Evolutionary conservation across 2,797 vertebrate species (phyloP).

Genomic region (Melopsittacus undulatus): DNA sequence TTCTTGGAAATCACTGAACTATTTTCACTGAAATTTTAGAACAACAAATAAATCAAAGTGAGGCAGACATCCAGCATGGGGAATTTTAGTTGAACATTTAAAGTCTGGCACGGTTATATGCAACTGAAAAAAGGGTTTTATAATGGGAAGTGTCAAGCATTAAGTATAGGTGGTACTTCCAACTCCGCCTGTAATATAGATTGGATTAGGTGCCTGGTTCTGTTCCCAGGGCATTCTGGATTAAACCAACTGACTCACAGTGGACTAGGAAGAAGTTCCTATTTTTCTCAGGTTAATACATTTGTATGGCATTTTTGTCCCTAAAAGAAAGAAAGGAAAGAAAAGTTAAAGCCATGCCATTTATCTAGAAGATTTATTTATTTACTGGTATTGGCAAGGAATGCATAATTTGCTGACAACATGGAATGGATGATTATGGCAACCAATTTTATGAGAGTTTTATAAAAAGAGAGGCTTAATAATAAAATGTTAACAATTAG

Average conservation of each 20-base stretch:
- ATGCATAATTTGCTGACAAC: slow-evolving; percentile 41
- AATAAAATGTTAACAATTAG: slow-evolving; percentile 64
- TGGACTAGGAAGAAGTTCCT: not conserved
- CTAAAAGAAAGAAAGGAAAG: not conserved
- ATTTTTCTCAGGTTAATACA: slow-evolving; percentile 5
- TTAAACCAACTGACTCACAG: not conserved
- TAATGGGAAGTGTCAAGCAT: slow-evolving; percentile 59
- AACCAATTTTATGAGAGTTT: slow-evolving; percentile 36
- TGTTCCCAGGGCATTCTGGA: slow-evolving; percentile 3
- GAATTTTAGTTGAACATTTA: slow-evolving; percentile 28
- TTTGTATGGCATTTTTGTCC: not conserved
- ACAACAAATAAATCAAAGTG: slow-evolving; percentile 56
- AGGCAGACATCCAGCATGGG: slow-evolving; percentile 32
- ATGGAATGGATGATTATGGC: slow-evolving; percentile 36
- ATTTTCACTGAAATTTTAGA: slow-evolving; percentile 56
- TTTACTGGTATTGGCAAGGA: slow-evolving; percentile 16
- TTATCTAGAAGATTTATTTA: slow-evolving; percentile 58
- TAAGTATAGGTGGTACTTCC: slow-evolving; percentile 60
- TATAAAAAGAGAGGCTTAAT: slow-evolving; percentile 41
- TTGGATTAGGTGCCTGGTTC: slow-evolving; percentile 28
- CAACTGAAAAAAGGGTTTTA: slow-evolving; percentile 32
- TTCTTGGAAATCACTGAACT: slow-evolving; percentile 47
- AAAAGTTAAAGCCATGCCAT: not conserved
- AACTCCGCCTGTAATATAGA: slow-evolving; percentile 28
- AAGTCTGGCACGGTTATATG: slow-evolving; percentile 35